These are phyloP conservation scores for Callaeas wilsoni DNA, from an alignment of 2,113 vertebrate genomes.

Conservation along the genomic window DNA sequence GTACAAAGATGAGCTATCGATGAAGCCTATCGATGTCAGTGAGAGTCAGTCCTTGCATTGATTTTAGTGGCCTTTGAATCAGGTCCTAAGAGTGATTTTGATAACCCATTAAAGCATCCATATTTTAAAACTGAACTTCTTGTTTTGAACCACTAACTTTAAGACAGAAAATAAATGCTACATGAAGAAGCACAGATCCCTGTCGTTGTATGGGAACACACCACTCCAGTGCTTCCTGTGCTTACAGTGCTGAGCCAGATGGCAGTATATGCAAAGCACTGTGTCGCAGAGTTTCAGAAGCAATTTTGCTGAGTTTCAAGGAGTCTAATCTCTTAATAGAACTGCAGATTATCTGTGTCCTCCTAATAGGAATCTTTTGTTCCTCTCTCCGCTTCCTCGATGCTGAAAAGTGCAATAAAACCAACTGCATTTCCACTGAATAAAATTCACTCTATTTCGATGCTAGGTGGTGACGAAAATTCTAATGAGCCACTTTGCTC, in stretches of 20 bases:
- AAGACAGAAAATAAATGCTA: neutral
- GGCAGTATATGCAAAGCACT: neutral
- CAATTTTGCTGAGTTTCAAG: neutral
- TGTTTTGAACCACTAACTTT: neutral
- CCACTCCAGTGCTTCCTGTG: neutral
- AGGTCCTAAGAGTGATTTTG: neutral
- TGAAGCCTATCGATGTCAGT: neutral
- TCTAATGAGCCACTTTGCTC: neutral
- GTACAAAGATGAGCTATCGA: neutral
- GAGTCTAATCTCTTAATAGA: slow-evolving; percentile 22
- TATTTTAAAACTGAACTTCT: neutral
- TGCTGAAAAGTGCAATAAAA: neutral
- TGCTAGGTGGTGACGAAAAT: neutral
- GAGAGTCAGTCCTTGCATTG: neutral
- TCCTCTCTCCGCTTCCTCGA: neutral
- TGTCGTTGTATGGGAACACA: neutral
- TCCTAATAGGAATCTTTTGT: slow-evolving; percentile 16
- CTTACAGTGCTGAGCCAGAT: neutral
- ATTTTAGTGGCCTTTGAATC: neutral
- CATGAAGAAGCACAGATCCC: neutral
- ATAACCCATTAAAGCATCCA: neutral
- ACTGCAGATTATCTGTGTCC: neutral
- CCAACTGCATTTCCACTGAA: neutral
- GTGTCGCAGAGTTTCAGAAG: neutral
- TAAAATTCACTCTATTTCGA: neutral